Evolutionary conservation across 2,797 vertebrate species (phyloP), one percentile per base, ranked within the genome.

Genomic region (Characodon lateralis): DNA sequence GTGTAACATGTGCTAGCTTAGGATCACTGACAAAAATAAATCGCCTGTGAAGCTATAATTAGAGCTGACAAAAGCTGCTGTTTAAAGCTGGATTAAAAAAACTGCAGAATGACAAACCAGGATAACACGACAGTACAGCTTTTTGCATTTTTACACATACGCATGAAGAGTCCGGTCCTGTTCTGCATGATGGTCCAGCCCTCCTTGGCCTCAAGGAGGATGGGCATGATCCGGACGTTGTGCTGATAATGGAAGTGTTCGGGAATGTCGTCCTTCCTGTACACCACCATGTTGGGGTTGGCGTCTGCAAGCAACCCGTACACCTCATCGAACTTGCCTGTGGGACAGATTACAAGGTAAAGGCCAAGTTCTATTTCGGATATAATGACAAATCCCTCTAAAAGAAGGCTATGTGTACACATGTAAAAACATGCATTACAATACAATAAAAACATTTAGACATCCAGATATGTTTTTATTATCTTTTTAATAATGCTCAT

Each of bases 171-270:
- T 5, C 93, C 95, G 0, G 92, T 97, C 81, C 94, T 95, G 92
- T 97, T 97, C 77, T 90, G 95, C 59, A 97, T 83, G 78, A 98
- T 93, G 70, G 96, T 95, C 97, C 97, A 99, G 81, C 97, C 97
- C 90, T 97, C 90, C 41, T 96, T 96, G 73, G 97, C 97, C 84
- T 98, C 95, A 0, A 97, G 84, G 59, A 98, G 85, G 72, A 98
- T 94, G 0, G 97, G 97, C 92, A 97, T 97, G 87, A 98, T 96
- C 89, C 94, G 94, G 31, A 0, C 22, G 77, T 96, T 97, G 90
- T 96, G 93, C 70, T 90, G 96, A 84, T 98, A 99, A 84, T 97
- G 96, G 70, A 96, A 94, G 83, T 93, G 95, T 12, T 94, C 92
- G 0, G 97, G 97, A 75, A 99, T 94, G 65, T 97, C 92, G 51